Percentiles rank a stretch among this genome's conserved stretches.
Conservation (phyloP, 2,797 vertebrate genomes). For the Notolepis coatsorum region DNA sequence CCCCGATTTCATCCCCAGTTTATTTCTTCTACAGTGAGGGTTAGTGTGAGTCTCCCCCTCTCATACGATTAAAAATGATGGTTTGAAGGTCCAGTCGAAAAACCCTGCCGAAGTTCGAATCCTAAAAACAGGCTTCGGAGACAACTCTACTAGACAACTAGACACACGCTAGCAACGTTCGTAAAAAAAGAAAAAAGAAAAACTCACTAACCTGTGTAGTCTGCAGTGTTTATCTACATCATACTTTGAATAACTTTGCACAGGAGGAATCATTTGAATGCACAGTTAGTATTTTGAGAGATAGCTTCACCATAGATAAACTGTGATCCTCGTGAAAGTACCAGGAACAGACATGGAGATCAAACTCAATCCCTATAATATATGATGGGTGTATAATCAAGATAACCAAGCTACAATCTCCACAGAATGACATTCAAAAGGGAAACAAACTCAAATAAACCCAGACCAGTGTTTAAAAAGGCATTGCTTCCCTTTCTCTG, state of each 20-base stretch:
- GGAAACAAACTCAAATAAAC: background rate
- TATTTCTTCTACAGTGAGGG: too few species aligned
- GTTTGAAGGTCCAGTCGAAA: too few species aligned
- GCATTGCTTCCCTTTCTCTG: background rate
- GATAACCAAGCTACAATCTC: background rate
- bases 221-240: slow-evolving; percentile 27
- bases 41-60: too few species aligned
- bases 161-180: background rate
- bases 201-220: slow-evolving; percentile 32
- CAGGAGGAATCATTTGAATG: slow-evolving; percentile 21
- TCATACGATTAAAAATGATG: too few species aligned
- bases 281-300: slow-evolving; percentile 15
- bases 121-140: too few species aligned
- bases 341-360: background rate
- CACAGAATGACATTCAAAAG: background rate
- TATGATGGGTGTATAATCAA: background rate
- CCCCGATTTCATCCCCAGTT: too few species aligned
- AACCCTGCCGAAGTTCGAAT: too few species aligned
- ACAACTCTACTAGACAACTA: too few species aligned
- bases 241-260: slow-evolving; percentile 49
- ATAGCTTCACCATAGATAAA: slow-evolving; percentile 27
- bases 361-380: background rate
- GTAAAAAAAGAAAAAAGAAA: background rate
- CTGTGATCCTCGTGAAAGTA: too few species aligned
- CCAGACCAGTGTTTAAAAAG: background rate